These are phyloP conservation scores for Nomada hirtipes DNA, from an alignment of 2,888 invertebrate species.

Conservation along the genomic window DNA sequence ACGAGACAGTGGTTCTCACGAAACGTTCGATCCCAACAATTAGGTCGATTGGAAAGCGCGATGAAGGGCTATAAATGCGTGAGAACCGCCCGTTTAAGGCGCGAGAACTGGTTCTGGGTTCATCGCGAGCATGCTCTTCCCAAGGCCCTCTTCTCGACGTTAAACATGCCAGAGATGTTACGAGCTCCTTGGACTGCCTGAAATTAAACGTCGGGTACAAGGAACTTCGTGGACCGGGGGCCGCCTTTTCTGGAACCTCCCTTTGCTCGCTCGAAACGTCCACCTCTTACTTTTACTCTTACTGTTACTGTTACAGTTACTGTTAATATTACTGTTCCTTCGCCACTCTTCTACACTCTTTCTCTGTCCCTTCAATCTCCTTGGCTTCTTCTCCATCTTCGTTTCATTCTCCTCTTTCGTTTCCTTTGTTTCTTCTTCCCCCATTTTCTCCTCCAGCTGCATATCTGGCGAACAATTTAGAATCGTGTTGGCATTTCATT, in stretches of 20 bases:
- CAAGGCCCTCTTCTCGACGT: constrained; percentile 66
- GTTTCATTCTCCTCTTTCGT: constrained; percentile 47
- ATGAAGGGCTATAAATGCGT: constrained; percentile 70
- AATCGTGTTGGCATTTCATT: constrained; percentile 63
- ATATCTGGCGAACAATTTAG: constrained; percentile 64
- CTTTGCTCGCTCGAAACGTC: constrained; percentile 46
- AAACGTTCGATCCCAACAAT: constrained; percentile 51
- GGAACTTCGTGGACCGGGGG: constrained; percentile 46
- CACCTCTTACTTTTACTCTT: neutral
- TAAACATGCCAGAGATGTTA: constrained; percentile 67
- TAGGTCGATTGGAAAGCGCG: constrained; percentile 63
- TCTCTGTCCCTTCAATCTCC: neutral
- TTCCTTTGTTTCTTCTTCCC: constrained; percentile 59
- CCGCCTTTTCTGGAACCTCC: constrained; percentile 57
- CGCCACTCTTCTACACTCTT: neutral
- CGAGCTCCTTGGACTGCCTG: constrained; percentile 67
- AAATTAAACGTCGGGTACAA: constrained; percentile 72
- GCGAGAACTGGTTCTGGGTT: constrained; percentile 79
- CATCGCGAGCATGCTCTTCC: constrained; percentile 69
- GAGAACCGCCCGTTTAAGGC: constrained; percentile 80
- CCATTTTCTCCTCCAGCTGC: constrained; percentile 53
- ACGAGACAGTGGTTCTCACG: constrained; percentile 68
- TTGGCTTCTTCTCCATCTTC: constrained; percentile 7
- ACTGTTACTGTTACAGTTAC: constrained; percentile 22
- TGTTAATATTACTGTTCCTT: neutral